Evolutionary conservation across 2,113 vertebrate species (phyloP).

Genomic region (Chloropsis cyanopogon): DNA sequence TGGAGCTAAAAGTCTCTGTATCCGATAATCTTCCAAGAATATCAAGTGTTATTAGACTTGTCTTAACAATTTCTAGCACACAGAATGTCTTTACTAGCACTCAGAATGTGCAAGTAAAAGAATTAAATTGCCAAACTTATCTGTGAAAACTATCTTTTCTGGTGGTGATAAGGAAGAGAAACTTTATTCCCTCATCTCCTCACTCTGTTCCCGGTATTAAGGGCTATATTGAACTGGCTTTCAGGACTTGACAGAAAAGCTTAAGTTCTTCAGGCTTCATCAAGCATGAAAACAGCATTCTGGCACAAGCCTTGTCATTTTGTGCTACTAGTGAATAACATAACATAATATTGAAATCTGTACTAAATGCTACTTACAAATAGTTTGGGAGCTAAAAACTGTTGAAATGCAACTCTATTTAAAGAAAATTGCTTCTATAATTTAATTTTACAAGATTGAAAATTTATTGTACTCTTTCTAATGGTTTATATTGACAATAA

Average conservation of each 20-base stretch:
- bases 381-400: not conserved
- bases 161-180: not conserved
- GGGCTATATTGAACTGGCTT: not conserved
- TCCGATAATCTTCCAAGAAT: not conserved
- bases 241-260: not conserved
- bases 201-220: not conserved
- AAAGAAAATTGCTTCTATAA: not conserved
- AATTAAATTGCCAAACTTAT: not conserved
- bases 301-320: not conserved
- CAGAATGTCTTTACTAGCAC: not conserved
- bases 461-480: not conserved
- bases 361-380: not conserved
- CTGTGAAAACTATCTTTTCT: not conserved
- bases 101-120: not conserved
- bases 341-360: not conserved
- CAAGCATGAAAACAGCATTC: not conserved
- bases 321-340: not conserved
- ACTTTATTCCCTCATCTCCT: not conserved
- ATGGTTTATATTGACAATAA: not conserved
- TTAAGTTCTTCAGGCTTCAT: not conserved
- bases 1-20: not conserved
- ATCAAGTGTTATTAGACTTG: not conserved
- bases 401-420: not conserved
- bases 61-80: not conserved
- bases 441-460: not conserved